Conservation (phyloP, 1,140 invertebrate species). For the Scaptomyza pallida region DNA sequence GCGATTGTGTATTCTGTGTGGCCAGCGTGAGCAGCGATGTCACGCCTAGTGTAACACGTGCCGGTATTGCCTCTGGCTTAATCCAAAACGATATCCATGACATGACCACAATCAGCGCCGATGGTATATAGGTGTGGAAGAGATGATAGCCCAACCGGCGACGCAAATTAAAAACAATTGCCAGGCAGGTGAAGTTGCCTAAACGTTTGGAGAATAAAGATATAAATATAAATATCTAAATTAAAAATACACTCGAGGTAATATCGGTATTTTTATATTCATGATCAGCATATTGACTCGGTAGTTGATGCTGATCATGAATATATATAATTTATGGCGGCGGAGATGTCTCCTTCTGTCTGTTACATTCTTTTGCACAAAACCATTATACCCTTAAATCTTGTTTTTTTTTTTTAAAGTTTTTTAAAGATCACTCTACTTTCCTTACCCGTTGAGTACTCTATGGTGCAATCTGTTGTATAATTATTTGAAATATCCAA, state of each 20-base stretch:
- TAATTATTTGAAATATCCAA: slow-evolving; percentile 94
- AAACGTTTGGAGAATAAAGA: background rate
- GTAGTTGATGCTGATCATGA: no score
- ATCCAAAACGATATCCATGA: slow-evolving; percentile 98
- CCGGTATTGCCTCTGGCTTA: slow-evolving; percentile 94
- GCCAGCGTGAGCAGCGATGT: slow-evolving; percentile 93
- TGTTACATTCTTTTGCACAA: no score
- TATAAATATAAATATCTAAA: no score
- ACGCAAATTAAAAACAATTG: slow-evolving; percentile 92
- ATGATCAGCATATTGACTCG: no score
- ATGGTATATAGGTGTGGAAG: slow-evolving; percentile 96
- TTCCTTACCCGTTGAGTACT: slow-evolving; percentile 91
- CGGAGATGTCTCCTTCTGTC: no score
- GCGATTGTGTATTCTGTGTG: slow-evolving; percentile 95
- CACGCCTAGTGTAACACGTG: slow-evolving; percentile 86
- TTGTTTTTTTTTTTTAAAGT: no score
- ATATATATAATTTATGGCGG: no score
- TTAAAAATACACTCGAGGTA: no score
- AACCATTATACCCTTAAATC: no score
- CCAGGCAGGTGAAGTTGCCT: slow-evolving; percentile 95
- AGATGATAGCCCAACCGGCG: slow-evolving; percentile 94
- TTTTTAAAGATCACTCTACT: background rate
- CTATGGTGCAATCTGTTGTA: slow-evolving; percentile 94
- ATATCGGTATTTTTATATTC: no score
- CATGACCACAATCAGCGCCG: slow-evolving; percentile 95